phyloP scores from a whole-genome alignment of 2,113 vertebrate species.

The Xiphophorus hellerii region DNA sequence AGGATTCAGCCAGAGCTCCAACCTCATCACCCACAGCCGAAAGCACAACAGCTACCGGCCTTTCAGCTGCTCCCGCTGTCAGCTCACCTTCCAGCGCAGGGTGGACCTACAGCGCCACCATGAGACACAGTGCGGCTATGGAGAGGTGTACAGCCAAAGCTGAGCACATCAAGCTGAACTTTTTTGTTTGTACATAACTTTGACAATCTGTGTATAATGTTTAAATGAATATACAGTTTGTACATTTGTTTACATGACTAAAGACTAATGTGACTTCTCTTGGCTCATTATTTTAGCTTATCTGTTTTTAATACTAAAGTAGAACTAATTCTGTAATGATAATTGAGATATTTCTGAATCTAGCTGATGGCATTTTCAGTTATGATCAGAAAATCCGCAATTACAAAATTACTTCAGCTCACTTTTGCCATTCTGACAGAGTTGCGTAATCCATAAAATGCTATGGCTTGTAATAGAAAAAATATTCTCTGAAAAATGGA shows the following conservation, averaged over 20 bases:
- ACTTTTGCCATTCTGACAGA: background rate
- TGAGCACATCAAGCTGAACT: background rate
- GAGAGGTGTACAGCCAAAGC: constrained; percentile 14
- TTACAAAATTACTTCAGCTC: background rate
- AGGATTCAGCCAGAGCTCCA: constrained; percentile 83
- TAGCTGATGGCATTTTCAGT: background rate
- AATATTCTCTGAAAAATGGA: background rate
- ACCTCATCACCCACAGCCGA: constrained; percentile 84
- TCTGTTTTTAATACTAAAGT: background rate
- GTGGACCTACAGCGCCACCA: constrained; percentile 81
- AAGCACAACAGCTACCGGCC: constrained; percentile 79
- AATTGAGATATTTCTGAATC: constrained; percentile 8
- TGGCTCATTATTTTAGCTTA: background rate
- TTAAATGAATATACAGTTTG: background rate
- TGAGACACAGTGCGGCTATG: constrained; percentile 56
- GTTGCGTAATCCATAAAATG: background rate
- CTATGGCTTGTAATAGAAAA: background rate
- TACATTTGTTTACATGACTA: constrained; percentile 14
- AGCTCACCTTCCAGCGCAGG: constrained; percentile 75
- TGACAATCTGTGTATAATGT: background rate
- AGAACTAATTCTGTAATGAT: background rate
- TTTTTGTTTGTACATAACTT: constrained; percentile 8
- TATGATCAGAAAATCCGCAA: background rate
- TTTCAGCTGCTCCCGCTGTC: constrained; percentile 75
- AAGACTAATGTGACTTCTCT: constrained; percentile 3